These are phyloP conservation scores for Lophochroa leadbeateri DNA, from an alignment of 2,113 vertebrate genomes.

Conservation along the genomic window DNA sequence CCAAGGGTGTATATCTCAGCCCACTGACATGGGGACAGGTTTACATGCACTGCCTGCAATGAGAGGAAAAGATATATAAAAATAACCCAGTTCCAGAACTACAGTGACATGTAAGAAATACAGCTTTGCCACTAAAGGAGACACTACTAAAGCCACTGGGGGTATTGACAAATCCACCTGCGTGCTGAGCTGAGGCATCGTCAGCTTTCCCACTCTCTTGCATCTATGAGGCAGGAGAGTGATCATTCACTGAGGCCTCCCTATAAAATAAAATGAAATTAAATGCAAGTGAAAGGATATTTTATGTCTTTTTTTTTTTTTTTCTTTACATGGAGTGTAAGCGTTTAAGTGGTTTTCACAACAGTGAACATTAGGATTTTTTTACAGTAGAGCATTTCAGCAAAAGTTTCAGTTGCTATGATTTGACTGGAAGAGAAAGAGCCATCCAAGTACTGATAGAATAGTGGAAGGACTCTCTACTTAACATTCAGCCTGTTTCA, in stretches of 20 bases:
- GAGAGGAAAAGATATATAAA: not conserved
- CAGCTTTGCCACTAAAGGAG: not conserved
- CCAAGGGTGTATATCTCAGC: not conserved
- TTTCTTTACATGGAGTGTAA: fast-evolving
- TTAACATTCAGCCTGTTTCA: not conserved
- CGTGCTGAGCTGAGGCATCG: fast-evolving
- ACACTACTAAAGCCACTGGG: fast-evolving
- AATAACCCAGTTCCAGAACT: not conserved
- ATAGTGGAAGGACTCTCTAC: not conserved
- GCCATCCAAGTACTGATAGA: not conserved
- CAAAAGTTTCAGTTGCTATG: not conserved
- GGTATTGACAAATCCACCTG: not conserved
- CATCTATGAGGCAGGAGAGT: fast-evolving
- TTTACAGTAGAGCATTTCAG: not conserved
- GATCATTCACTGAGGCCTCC: fast-evolving
- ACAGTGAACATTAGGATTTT: not conserved
- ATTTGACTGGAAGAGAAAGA: not conserved
- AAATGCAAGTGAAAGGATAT: not conserved
- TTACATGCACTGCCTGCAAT: not conserved
- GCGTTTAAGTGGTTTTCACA: not conserved
- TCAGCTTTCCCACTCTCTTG: too few relatives aligned
- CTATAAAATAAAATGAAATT: not conserved
- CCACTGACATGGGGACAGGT: not conserved
- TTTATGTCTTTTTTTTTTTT: not conserved
- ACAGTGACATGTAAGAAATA: not conserved